These are phyloP conservation scores for Gallirallus australis DNA, from an alignment of 2,797 vertebrate genomes.

Conservation along the genomic window DNA sequence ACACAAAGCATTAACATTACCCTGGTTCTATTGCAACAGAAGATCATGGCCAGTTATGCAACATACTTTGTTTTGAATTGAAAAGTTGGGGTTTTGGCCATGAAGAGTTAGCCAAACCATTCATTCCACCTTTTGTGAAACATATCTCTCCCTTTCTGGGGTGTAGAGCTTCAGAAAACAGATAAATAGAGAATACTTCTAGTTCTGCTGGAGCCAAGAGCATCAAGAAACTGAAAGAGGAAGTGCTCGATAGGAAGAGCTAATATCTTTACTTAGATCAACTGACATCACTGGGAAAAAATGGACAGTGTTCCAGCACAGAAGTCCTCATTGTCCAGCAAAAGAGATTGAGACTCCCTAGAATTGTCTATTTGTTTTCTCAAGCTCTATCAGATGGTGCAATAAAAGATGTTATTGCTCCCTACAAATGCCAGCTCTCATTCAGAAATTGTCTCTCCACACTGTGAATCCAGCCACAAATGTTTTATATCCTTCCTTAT, in stretches of 20 bases:
- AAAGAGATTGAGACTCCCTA: neutral
- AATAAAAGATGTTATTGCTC: neutral
- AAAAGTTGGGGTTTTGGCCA: neutral
- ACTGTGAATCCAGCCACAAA: neutral
- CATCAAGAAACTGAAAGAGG: neutral
- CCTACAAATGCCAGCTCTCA: neutral
- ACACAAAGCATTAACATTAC: neutral
- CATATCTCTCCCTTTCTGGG: neutral
- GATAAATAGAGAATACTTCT: neutral
- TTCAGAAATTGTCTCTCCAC: neutral
- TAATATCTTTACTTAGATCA: neutral
- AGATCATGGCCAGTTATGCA: neutral
- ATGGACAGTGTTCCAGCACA: neutral
- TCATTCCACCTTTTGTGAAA: neutral
- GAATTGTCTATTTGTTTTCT: neutral
- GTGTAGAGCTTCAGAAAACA: neutral
- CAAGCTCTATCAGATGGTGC: neutral
- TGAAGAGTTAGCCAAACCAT: neutral
- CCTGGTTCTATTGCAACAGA: neutral
- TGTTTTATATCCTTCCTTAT: fast-evolving
- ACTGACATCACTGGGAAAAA: neutral
- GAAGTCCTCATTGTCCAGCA: neutral
- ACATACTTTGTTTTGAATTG: neutral
- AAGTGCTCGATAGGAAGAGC: neutral
- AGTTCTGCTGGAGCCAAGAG: neutral